Percentiles rank a stretch among this genome's conserved stretches.
Evolutionary conservation across 2,888 invertebrate species (phyloP).

Genomic region (Tiphia femorata): DNA sequence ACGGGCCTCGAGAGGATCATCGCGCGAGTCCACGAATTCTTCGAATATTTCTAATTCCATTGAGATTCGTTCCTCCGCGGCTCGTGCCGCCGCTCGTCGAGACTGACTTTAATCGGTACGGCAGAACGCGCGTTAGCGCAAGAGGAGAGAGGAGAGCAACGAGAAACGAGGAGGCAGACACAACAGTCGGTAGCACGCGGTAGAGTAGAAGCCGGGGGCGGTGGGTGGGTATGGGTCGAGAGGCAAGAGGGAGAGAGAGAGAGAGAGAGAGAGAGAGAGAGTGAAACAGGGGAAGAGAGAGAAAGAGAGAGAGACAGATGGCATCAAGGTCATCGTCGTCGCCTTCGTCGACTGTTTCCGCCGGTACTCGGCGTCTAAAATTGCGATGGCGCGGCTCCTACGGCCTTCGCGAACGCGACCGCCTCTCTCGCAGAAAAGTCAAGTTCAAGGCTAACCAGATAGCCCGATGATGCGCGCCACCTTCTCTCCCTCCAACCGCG

Average conservation of each 20-base stretch:
- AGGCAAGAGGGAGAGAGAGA: constrained; percentile 12
- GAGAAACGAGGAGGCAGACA: neutral
- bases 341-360: constrained; percentile 62
- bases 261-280: constrained; percentile 13
- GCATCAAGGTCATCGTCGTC: constrained; percentile 51
- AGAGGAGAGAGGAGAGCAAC: neutral
- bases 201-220: neutral
- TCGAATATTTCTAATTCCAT: too few relatives aligned
- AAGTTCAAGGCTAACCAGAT: constrained; percentile 66
- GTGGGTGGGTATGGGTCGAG: constrained; percentile 4
- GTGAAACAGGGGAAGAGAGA: constrained; percentile 19
- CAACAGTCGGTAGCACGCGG: too few relatives aligned
- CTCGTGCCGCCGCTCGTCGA: neutral
- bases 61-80: too few relatives aligned
- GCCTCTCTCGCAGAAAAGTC: constrained; percentile 55
- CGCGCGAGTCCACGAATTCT: too few relatives aligned
- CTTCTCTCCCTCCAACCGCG: constrained; percentile 21
- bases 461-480: constrained; percentile 25
- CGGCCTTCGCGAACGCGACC: constrained; percentile 42
- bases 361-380: constrained; percentile 56
- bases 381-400: constrained; percentile 47
- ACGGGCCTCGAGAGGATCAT: too few relatives aligned
- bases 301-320: too few relatives aligned
- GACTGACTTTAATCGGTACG: neutral
- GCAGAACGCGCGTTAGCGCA: neutral